Conservation (phyloP, 2,888 invertebrate genomes). For the Dryococelus australis region DNA sequence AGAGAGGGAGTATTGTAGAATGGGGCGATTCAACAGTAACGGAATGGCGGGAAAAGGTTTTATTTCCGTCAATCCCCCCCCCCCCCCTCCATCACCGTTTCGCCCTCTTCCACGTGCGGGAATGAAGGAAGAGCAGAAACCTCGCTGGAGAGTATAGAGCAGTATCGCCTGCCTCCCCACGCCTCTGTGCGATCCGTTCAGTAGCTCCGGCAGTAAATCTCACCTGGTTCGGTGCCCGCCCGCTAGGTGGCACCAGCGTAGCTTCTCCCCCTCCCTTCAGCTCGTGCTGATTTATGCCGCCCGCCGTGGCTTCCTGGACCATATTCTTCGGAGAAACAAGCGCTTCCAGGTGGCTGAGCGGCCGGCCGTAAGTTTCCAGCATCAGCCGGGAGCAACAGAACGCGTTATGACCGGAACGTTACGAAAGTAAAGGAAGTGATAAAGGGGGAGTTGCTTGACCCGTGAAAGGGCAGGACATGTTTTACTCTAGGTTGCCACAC, state of each 20-base stretch:
- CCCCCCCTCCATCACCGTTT: neutral
- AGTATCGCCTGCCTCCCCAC: neutral
- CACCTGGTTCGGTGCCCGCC: neutral
- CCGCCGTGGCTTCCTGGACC: neutral
- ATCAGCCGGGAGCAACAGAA: too few species aligned
- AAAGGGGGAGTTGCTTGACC: too few species aligned
- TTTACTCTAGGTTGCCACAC: too few species aligned
- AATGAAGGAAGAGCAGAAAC: neutral
- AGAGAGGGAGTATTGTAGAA: neutral
- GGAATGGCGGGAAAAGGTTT: neutral
- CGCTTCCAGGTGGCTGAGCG: too few species aligned
- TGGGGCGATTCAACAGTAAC: neutral
- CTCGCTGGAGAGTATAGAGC: neutral
- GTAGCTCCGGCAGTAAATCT: neutral
- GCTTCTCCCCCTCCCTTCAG: neutral
- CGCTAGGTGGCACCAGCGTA: neutral
- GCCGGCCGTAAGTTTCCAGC: too few species aligned
- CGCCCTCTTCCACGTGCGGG: neutral
- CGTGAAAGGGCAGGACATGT: too few species aligned
- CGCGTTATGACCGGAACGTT: too few species aligned
- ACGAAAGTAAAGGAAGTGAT: too few species aligned
- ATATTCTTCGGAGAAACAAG: conserved; percentile 16
- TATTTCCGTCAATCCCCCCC: neutral
- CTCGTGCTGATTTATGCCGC: neutral
- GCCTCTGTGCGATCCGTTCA: neutral